phyloP scores from a whole-genome alignment of 2,797 vertebrate species.

The Microcaecilia unicolor region DNA sequence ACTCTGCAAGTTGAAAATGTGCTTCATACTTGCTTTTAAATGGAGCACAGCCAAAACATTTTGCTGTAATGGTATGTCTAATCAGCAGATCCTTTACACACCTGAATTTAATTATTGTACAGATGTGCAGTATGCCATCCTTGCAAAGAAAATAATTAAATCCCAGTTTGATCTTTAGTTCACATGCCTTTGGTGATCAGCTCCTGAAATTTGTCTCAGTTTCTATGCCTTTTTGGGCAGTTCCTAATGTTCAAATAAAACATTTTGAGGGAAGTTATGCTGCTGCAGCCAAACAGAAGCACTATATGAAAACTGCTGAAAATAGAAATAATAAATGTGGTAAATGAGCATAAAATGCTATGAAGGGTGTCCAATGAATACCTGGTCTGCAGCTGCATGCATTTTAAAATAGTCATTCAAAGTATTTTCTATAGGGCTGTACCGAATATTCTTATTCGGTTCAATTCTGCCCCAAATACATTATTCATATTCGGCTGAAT shows the following conservation, averaged over 20 bases:
- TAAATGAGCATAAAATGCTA: neutral
- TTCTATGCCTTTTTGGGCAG: slow-evolving; percentile 10
- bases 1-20: neutral
- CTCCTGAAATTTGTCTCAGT: slow-evolving; percentile 5
- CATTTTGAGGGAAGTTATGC: slow-evolving; percentile 13
- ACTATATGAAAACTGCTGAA: too few species aligned
- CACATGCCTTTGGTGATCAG: slow-evolving; percentile 14
- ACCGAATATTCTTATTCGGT: too few species aligned
- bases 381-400: neutral
- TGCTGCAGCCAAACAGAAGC: too few species aligned
- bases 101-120: slow-evolving; percentile 18
- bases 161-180: slow-evolving; percentile 9
- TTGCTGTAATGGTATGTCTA: neutral
- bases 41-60: slow-evolving; percentile 19
- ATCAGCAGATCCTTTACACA: slow-evolving; percentile 11
- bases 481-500: too few species aligned
- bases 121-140: slow-evolving; percentile 4
- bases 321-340: neutral
- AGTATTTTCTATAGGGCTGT: neutral
- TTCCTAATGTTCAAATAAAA: slow-evolving; percentile 6
- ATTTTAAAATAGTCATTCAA: neutral
- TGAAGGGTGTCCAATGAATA: neutral
- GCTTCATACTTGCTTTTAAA: slow-evolving; percentile 13
- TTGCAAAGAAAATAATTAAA: slow-evolving; percentile 8
- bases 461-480: too few species aligned